Base-by-base conservation (phyloP, 2,888 invertebrate genomes). In the Rhimphoctona megacephalus region DNA sequence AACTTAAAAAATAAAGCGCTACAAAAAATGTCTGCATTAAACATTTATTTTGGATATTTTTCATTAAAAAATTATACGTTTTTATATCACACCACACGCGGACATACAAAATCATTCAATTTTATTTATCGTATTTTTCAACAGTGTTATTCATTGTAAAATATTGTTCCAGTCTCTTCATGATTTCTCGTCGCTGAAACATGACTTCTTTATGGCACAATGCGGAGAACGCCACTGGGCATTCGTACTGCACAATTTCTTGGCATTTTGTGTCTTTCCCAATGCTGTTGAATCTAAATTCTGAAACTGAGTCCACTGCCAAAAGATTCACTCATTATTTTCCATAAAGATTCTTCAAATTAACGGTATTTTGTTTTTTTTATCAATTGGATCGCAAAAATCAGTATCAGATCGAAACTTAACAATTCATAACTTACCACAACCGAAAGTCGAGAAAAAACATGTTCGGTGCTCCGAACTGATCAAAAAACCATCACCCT, bases 381-480 rank as follows among this genome's bases (percentile, higher is more conserved):
- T n/a, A n/a, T n/a, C n/a, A 19, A 19, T 19, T 6, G 49, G 6
- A 49, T 49, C 43, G n/a, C n/a, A n/a, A n/a, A n/a, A n/a, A n/a
- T n/a, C n/a, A n/a, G n/a, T n/a, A n/a, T n/a, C n/a, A n/a, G n/a
- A n/a, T n/a, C n/a, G n/a, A n/a, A n/a, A n/a, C n/a, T n/a, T n/a
- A 39, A 39, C 39, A 39, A 49, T 33, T 4, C 25, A 46, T 83
- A 88, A 95, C 96, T 96, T 94, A 97, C 97, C 94, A 89, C 97
- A 97, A 88, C 95, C 95, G 36, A 95, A 91, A 78, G 95, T 95
- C 17, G 93, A 91, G 22, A 96, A 94, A 88, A 97, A 96, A 90
- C 97, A 97, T 1, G 97, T 96, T 72, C 93, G 94, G 90, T 97
- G 97, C 4, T 94, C 94, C 0, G 97, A 97, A 88, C 95, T 94